phyloP scores from a whole-genome alignment of 2,888 invertebrate species.

The Drosophila demipolita region DNA sequence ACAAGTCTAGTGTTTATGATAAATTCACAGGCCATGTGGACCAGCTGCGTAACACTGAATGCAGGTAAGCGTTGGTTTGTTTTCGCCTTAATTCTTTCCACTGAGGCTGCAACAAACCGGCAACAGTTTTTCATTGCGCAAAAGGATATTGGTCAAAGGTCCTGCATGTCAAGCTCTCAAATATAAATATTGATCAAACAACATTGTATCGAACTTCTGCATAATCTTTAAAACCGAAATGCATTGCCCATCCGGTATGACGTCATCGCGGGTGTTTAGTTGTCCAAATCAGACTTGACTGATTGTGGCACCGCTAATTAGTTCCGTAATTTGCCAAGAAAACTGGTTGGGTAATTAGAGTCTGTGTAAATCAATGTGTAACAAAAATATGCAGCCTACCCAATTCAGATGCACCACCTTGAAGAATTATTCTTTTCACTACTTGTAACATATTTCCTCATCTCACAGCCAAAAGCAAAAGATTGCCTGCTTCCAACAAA shows the following conservation, averaged over 20 bases:
- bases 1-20: conserved; percentile 79
- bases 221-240: neutral
- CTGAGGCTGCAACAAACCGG: conserved; percentile 52
- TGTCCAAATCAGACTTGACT: neutral
- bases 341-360: neutral
- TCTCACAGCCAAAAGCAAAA: conserved; percentile 90
- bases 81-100: conserved; percentile 1
- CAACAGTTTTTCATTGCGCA: conserved; percentile 66
- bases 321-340: neutral
- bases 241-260: conserved; percentile 40
- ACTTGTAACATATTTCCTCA: conserved; percentile 2
- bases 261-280: conserved; percentile 32
- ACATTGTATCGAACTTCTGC: neutral
- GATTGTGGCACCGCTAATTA: too few relatives aligned
- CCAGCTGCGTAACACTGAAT: conserved; percentile 84
- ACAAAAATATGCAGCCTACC: neutral
- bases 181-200: conserved; percentile 27
- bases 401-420: neutral
- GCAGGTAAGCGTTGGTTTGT: conserved; percentile 78
- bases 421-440: conserved; percentile 7
- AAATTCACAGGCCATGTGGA: conserved; percentile 83
- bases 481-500: conserved; percentile 89
- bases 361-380: neutral
- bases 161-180: neutral
- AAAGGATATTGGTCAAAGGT: conserved; percentile 15